A percentile compares a stretch with the other conserved stretches of the same genome.
Conservation (phyloP, 2,888 invertebrate species). For the Adineta ricciae region DNA sequence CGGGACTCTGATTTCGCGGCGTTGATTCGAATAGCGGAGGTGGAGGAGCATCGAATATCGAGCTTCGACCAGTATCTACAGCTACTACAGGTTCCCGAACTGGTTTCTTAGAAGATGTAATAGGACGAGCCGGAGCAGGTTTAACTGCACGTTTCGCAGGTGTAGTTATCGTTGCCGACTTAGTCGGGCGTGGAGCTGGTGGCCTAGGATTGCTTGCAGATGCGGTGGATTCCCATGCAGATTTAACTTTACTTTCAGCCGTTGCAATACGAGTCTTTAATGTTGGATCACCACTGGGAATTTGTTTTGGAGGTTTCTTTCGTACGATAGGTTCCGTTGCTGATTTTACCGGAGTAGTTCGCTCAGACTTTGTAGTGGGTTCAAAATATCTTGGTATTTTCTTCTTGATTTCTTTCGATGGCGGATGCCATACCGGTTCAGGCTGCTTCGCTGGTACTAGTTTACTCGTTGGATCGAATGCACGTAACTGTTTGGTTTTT, state of each 20-base stretch:
- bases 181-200: neutral
- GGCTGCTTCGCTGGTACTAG: neutral
- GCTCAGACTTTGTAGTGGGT: neutral
- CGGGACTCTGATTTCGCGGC: neutral
- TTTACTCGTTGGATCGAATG: neutral
- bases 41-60: neutral
- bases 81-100: too few species aligned
- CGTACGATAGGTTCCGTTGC: neutral
- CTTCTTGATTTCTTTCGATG: neutral
- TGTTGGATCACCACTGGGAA: neutral
- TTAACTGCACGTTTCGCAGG: neutral
- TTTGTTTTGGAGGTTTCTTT: neutral
- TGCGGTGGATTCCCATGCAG: neutral
- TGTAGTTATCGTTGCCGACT: neutral
- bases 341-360: neutral
- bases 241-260: constrained; percentile 12
- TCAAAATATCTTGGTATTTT: neutral
- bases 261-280: neutral
- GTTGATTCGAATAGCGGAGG: neutral
- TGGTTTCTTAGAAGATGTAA: neutral
- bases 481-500: neutral
- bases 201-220: neutral
- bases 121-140: neutral
- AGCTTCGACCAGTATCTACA: constrained; percentile 7
- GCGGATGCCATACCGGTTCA: neutral